These are phyloP conservation scores for Platycercus adscitus DNA, from an alignment of 2,113 vertebrate genomes.

Conservation along the genomic window DNA sequence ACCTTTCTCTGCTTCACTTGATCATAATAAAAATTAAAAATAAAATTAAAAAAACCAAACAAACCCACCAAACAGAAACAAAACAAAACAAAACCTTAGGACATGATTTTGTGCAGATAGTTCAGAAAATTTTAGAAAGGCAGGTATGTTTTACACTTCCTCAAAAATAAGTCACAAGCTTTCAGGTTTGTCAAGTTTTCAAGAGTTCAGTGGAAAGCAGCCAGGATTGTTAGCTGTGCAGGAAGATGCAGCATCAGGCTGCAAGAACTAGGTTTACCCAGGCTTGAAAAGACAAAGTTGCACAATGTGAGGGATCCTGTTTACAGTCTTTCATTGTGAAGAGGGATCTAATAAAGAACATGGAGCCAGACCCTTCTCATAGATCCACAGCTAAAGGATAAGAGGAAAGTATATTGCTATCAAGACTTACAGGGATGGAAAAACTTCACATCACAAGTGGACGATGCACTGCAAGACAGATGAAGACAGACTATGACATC, in stretches of 20 bases:
- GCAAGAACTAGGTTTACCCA: background rate
- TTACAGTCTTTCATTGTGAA: background rate
- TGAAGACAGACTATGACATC: background rate
- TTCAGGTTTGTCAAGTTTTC: background rate
- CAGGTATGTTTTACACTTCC: background rate
- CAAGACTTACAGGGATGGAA: background rate
- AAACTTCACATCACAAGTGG: background rate
- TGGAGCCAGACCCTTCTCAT: background rate
- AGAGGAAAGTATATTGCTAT: background rate
- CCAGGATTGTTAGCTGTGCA: background rate
- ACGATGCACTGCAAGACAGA: background rate
- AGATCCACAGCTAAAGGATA: background rate
- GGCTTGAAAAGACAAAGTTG: background rate
- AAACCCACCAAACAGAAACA: background rate
- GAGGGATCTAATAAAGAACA: background rate
- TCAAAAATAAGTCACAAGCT: background rate
- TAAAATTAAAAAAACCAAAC: too few species aligned
- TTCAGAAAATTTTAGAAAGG: background rate
- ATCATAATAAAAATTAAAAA: background rate
- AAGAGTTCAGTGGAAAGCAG: background rate
- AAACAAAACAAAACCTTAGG: background rate
- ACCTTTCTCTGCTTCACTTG: background rate
- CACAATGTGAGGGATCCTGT: background rate
- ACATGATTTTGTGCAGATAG: background rate
- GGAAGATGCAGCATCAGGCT: background rate